Percentiles rank a stretch among this genome's conserved stretches.
phyloP scores from a whole-genome alignment of 1,140 invertebrate species.

The Holcopasites calliopsidis region DNA sequence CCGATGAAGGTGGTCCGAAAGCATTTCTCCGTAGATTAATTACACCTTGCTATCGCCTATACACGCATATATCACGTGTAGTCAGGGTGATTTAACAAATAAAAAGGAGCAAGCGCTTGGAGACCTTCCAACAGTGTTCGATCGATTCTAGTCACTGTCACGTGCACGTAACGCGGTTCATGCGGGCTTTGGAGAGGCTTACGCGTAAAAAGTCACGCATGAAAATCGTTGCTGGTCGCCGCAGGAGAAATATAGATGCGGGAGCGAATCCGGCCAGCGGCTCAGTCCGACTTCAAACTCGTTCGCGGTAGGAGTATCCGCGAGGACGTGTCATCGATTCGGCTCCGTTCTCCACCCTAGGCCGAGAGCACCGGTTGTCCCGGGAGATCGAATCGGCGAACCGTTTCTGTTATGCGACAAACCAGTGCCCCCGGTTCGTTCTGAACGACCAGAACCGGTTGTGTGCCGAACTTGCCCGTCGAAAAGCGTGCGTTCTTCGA shows the following conservation, averaged over 20 bases:
- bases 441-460: neutral
- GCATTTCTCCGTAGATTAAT: too few species aligned
- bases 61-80: too few species aligned
- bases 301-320: conserved; percentile 8
- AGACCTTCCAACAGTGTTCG: too few species aligned
- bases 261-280: conserved; percentile 51
- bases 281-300: conserved; percentile 63
- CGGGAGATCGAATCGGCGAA: too few species aligned
- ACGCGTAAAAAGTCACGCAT: neutral
- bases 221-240: conserved; percentile 10
- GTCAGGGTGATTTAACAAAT: too few species aligned
- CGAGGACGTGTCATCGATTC: neutral
- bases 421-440: neutral
- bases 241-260: conserved; percentile 66
- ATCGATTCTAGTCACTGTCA: neutral
- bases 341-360: too few species aligned
- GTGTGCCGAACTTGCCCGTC: too few species aligned
- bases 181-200: neutral
- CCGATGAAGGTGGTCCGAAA: too few species aligned
- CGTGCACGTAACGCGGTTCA: conserved; percentile 19
- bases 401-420: neutral
- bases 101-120: too few species aligned
- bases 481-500: neutral
- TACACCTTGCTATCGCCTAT: too few species aligned
- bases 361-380: too few species aligned